Evolutionary conservation across 2,888 invertebrate species (phyloP), one percentile per base, ranked within the genome.

Genomic region (Pogonocherus hispidulus): DNA sequence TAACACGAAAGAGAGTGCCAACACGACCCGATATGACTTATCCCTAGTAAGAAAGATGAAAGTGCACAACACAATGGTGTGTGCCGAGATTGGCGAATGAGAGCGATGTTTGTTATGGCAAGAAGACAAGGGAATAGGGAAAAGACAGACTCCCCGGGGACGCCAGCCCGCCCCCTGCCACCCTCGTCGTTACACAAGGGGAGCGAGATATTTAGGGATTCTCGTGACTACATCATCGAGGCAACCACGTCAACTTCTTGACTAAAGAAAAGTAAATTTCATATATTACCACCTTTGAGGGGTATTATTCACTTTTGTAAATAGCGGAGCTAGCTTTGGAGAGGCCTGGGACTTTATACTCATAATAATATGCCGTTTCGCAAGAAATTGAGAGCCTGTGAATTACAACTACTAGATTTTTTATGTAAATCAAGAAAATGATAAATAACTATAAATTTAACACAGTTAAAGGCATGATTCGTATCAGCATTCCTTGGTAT

Each of bases 71-170:
- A 82, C 65, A 82, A 81, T 80, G 80, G 79, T 79, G 77, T 78
- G 80, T 80, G 80, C 82, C 70, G 81, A 83, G 83, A 83, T 83
- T 81, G 82, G 81, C 82, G 83, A 82, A 83, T 81, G 79, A 77
- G 79, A 81, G 78, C 80, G 80, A 81, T 83, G 84, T 83, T 83
- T 84, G 82, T 83, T 83, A 83, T 82, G 82, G 81, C 80, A 83
- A 83, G 84, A 83, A 83, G 84, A 82, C 83, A 88, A 82, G 84
- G 82, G 83, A 83, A 82, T 81, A 82, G 81, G 82, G 88, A 89
- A 89, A 89, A 88, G 89, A 89, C 84, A 89, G 89, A 89, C 89
- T 89, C 90, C 89, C 90, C 79, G 75, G 89, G 88, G 90, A 82
- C 72, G 62, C 37, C 41, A 62, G 66, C 68, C 74, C 72, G 71